phyloP scores from a whole-genome alignment of 2,113 vertebrate genomes.

The Paraplagusia blochii region DNA sequence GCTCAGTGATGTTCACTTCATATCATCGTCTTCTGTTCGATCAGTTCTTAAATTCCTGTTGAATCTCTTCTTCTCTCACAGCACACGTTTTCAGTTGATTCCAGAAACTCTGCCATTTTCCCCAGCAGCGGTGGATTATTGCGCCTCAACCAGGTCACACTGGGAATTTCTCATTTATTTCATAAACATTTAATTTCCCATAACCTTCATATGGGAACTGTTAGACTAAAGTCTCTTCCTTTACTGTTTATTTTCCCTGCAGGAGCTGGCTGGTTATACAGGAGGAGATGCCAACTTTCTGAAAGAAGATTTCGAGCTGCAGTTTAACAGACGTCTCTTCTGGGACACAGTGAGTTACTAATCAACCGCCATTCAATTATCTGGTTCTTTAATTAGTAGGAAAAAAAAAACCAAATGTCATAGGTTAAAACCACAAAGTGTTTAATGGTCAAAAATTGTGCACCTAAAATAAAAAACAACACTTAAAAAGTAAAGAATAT shows the following conservation, averaged over 20 bases:
- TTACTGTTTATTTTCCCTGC: slow-evolving; percentile 10
- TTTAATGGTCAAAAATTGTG: too few relatives aligned
- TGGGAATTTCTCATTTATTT: not conserved
- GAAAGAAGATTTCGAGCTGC: slow-evolving; percentile 93
- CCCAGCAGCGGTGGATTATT: slow-evolving; percentile 88
- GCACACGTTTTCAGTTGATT: slow-evolving; percentile 91
- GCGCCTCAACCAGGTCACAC: slow-evolving; percentile 87
- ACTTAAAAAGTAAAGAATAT: too few relatives aligned
- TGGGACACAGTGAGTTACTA: slow-evolving; percentile 83
- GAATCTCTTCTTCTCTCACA: slow-evolving; percentile 54
- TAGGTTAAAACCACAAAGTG: too few relatives aligned
- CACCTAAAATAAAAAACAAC: too few relatives aligned
- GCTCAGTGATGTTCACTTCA: too few relatives aligned
- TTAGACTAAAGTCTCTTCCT: too few relatives aligned
- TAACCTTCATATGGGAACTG: too few relatives aligned
- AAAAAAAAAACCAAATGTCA: too few relatives aligned
- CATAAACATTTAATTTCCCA: too few relatives aligned
- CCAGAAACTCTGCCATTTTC: slow-evolving; percentile 89
- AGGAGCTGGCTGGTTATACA: slow-evolving; percentile 93
- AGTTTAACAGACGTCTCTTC: slow-evolving; percentile 84
- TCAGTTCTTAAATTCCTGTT: not conserved
- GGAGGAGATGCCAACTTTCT: slow-evolving; percentile 92
- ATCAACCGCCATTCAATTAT: not conserved
- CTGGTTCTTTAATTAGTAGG: too few relatives aligned
- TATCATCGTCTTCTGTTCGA: too few relatives aligned